These are phyloP conservation scores for Probosciger aterrimus DNA, from an alignment of 2,113 vertebrate genomes.

Conservation along the genomic window DNA sequence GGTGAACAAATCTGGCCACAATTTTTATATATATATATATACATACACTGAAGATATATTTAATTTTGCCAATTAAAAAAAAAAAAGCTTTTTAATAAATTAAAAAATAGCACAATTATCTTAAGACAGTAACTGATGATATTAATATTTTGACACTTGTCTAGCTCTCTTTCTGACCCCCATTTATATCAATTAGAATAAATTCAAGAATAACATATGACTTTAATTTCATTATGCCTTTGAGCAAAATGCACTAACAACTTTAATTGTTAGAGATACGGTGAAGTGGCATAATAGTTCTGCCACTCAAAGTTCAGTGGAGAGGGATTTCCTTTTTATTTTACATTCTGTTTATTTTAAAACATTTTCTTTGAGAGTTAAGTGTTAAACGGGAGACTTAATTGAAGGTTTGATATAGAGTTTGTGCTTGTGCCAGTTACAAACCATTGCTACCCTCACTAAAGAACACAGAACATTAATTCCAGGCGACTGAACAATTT, in stretches of 20 bases:
- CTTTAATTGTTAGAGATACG: not conserved
- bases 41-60: not conserved
- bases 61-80: not conserved
- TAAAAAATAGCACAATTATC: not conserved
- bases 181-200: conserved; percentile 52
- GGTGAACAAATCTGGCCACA: not conserved
- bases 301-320: not conserved
- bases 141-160: not conserved
- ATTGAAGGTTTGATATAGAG: not conserved
- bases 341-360: not conserved
- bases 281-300: not conserved
- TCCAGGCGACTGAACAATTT: conserved; percentile 45
- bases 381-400: not conserved
- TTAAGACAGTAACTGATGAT: not conserved
- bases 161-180: conserved; percentile 11
- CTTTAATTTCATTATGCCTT: conserved; percentile 22
- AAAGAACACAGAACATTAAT: conserved; percentile 30
- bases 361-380: not conserved
- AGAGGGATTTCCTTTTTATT: not conserved
- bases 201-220: conserved; percentile 8
- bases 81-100: not conserved
- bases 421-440: not conserved
- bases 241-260: conserved; percentile 41
- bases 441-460: not conserved
- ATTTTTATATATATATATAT: not conserved